Evolutionary conservation across 2,797 vertebrate species (phyloP), one percentile per base, ranked within the genome.

Genomic region (Aulostomus chinensis): DNA sequence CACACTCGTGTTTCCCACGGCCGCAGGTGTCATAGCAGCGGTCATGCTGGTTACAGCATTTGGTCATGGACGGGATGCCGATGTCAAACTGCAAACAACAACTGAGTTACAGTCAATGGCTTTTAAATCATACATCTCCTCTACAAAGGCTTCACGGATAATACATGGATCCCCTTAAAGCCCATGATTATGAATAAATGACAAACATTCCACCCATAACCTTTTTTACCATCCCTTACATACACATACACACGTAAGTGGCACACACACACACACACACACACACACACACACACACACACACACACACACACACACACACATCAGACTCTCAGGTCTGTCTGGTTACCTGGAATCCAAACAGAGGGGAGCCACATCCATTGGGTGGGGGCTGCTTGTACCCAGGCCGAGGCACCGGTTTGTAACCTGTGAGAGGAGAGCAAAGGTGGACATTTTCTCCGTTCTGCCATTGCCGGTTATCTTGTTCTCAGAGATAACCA

Each of bases 61-160:
- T 95, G 2, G 95, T 99, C 94, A 99, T 95, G 7, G 94, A 96
- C 0, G 97, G 97, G 79, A 99, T 97, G 18, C 97, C 96, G 0
- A 98, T 82, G 81, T 98, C 94, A 74, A 99, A 95, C 96, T 99
- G 87, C 20, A 59, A 33, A 39, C 5, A 37, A 28, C 1, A 49
- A 3, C 5, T 40, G 2, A 4, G 7, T 67, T 21, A 33, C n/a
- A n/a, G n/a, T n/a, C n/a, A n/a, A n/a, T n/a, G n/a, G n/a, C 0
- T 42, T 4, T 31, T 12, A 2, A 28, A 28, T 25, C 24, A 25
- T 25, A 7, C 2, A n/a, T n/a, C n/a, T n/a, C n/a, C n/a, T n/a
- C n/a, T n/a, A n/a, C n/a, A n/a, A n/a, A n/a, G n/a, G n/a, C n/a
- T n/a, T n/a, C n/a, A n/a, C n/a, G n/a, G n/a, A n/a, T n/a, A n/a